Conservation (phyloP, 1,140 invertebrate species). For the Papilio dardanus region DNA sequence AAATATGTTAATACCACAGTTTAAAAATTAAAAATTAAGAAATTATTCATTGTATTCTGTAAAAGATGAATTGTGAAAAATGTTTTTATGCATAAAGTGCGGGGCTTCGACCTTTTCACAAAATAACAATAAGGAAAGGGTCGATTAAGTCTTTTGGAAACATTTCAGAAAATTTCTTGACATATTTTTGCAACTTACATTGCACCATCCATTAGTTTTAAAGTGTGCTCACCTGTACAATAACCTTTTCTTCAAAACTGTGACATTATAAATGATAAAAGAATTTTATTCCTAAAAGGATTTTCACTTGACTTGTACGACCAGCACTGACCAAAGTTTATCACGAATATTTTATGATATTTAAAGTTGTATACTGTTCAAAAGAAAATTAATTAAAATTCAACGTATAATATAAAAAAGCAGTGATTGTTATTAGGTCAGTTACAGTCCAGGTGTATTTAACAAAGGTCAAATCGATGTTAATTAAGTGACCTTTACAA, state of each 20-base stretch:
- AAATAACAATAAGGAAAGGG: slow-evolving; percentile 10
- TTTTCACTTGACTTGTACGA: no score
- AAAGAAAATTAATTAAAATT: no score
- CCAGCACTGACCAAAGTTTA: no score
- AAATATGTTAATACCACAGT: no score
- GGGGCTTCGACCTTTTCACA: neutral
- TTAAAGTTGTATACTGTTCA: no score
- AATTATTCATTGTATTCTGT: no score
- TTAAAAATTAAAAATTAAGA: no score
- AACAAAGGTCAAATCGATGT: slow-evolving; percentile 12
- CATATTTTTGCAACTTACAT: neutral
- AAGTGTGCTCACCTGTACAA: neutral
- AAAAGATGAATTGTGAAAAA: neutral
- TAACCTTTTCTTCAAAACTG: neutral
- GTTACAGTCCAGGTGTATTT: neutral
- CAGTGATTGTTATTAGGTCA: neutral
- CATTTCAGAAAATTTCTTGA: neutral
- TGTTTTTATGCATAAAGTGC: neutral
- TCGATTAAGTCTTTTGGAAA: neutral
- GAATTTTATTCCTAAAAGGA: neutral
- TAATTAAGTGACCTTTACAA: neutral
- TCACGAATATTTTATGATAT: no score
- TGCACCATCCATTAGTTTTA: neutral
- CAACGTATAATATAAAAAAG: no score
- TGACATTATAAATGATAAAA: neutral